Percentiles rank a stretch among this genome's conserved stretches.
Conservation (phyloP, 1,140 invertebrate species). For the Neodiprion pinetum region DNA sequence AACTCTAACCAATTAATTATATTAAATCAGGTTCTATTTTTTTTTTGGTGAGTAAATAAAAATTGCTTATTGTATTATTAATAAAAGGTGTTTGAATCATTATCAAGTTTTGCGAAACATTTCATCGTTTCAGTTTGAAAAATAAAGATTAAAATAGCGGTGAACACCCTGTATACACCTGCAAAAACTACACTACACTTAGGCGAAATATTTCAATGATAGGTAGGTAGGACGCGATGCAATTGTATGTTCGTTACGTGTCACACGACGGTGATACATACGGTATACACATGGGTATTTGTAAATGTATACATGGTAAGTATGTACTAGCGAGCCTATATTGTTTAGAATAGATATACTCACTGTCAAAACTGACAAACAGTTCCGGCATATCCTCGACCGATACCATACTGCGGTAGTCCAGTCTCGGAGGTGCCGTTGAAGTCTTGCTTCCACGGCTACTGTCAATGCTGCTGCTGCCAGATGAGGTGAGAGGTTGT, state of each 20-base stretch:
- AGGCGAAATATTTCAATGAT: no score
- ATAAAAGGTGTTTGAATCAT: no score
- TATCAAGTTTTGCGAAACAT: no score
- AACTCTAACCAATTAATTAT: no score
- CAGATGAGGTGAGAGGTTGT: constrained; percentile 58
- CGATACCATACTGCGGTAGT: constrained; percentile 91
- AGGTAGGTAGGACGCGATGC: neutral
- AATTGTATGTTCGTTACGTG: neutral
- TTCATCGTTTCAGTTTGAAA: no score
- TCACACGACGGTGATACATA: neutral
- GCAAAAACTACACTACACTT: no score
- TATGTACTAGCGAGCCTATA: neutral
- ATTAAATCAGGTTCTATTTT: no score
- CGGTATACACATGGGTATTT: constrained; percentile 1
- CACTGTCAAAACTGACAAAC: constrained; percentile 93
- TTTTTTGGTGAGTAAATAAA: no score
- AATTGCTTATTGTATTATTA: no score
- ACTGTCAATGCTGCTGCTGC: constrained; percentile 63
- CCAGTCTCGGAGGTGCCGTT: constrained; percentile 73
- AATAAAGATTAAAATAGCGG: no score
- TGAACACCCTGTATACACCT: no score
- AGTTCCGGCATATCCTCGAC: constrained; percentile 94
- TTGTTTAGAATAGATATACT: constrained; percentile 59
- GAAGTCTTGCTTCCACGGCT: constrained; percentile 65
- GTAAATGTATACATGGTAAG: neutral